phyloP scores from a whole-genome alignment of 2,797 vertebrate species.

The Argentina silus region DNA sequence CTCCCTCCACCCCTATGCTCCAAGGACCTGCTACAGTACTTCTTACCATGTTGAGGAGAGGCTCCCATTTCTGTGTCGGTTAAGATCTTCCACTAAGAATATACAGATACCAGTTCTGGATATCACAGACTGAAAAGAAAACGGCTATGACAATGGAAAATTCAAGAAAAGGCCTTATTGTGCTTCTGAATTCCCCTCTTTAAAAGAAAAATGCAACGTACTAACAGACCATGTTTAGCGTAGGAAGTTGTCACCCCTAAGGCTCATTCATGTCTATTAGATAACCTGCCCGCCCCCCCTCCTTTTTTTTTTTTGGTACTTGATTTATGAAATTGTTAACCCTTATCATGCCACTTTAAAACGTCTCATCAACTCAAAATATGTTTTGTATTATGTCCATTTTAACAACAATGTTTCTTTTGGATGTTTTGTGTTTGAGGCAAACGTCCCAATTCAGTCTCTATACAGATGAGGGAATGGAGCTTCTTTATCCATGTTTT shows the following conservation, averaged over 20 bases:
- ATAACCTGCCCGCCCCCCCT: not conserved
- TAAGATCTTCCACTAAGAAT: constrained; percentile 76
- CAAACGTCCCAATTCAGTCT: constrained; percentile 16
- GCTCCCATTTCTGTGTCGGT: constrained; percentile 83
- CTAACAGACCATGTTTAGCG: constrained; percentile 46
- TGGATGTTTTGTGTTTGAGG: constrained; percentile 12
- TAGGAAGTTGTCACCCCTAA: constrained; percentile 46
- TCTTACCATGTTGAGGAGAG: constrained; percentile 56
- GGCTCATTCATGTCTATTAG: not conserved
- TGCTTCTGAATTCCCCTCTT: constrained; percentile 52
- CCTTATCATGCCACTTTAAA: constrained; percentile 23
- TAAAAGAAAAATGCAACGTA: constrained; percentile 33
- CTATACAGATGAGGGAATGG: constrained; percentile 4
- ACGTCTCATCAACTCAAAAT: constrained; percentile 2
- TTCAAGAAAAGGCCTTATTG: constrained; percentile 61
- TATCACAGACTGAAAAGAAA: constrained; percentile 50
- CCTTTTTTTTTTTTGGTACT: not conserved
- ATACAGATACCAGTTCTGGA: constrained; percentile 48
- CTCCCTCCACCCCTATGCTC: constrained; percentile 52
- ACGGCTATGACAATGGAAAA: constrained; percentile 50
- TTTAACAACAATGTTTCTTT: constrained; percentile 25
- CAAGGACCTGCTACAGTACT: constrained; percentile 63
- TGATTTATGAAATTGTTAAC: constrained; percentile 29
- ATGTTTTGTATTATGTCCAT: constrained; percentile 18
- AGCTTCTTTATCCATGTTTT: not conserved